Conservation (phyloP, 2,113 vertebrate genomes). For the Prunella himalayana region DNA sequence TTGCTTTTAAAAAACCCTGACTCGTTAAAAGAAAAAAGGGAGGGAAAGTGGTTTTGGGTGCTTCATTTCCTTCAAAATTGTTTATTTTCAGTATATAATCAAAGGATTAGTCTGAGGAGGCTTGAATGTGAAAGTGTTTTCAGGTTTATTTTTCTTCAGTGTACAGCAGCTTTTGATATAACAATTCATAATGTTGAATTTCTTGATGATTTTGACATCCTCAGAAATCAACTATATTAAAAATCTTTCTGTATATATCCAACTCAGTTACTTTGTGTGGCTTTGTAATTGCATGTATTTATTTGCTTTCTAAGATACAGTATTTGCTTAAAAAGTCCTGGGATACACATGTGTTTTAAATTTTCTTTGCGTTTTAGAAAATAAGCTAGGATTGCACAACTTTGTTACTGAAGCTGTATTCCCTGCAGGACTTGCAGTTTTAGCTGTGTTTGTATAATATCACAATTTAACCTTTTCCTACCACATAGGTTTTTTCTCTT, state of each 20-base stretch:
- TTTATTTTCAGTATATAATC: neutral
- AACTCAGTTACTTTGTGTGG: neutral
- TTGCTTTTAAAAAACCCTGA: neutral
- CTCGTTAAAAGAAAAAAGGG: neutral
- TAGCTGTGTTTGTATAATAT: neutral
- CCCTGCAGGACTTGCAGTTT: neutral
- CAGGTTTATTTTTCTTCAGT: neutral
- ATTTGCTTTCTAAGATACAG: neutral
- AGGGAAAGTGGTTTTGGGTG: neutral
- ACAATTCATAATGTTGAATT: neutral
- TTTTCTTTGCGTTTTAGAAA: neutral
- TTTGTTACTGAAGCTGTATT: neutral
- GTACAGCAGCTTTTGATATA: neutral
- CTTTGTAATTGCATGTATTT: neutral
- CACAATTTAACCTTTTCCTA: constrained; percentile 23
- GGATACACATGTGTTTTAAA: neutral
- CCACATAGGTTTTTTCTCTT: neutral
- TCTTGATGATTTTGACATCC: neutral
- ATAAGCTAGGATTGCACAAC: neutral
- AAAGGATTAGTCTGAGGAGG: neutral
- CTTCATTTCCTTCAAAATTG: neutral
- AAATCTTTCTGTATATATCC: neutral
- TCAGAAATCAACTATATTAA: neutral
- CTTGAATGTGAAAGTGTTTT: neutral
- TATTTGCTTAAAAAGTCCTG: neutral